Evolutionary conservation across 35 echinoderm and acorn worm genomes (phyloP), one percentile per base, ranked within the genome.

Genomic region (Strongylocentrotus purpuratus): DNA sequence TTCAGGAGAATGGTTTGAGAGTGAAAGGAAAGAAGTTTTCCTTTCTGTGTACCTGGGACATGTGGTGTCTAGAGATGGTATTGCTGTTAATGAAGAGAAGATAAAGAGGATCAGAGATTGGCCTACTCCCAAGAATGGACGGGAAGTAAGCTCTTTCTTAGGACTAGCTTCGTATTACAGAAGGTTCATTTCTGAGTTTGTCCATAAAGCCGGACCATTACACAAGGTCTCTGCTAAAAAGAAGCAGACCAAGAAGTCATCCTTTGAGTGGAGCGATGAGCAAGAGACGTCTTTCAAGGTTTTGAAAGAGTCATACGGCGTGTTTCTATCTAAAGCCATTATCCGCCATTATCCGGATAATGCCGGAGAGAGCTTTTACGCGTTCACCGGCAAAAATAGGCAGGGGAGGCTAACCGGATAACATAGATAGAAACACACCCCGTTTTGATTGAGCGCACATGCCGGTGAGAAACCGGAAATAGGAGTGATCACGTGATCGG

Each of bases 151-250:
- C 17, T 45, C 90, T 59, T 97, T 97, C 86, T 52, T 97, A 41
- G 96, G 96, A 14, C 58, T 97, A 9, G 95, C 96, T 14, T 46
- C 78, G 1, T 97, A 97, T 47, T 97, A 95, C 61, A 32, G 96
- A 2, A 48, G 96, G 90, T 97, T 97, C 32, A 85, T 97, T 14
- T 2, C 85, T 58, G 92, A 90, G 1, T 97, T 88, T 95, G 31
- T 95, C 15, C 93, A 52, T 15, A 48, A 93, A 9, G 90, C 94
- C 20, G 32, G 33, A 22, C 94, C 94, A 45, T 32, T 92, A 18
- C 61, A 95, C 52, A 46, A 93, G 46, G 61, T 95, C 5, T 94
- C 33, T 3, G 60, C 46, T 0, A 46, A 71, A 11, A 31, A 31
- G 88, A 93, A 31, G n/a, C 20, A 94, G 33, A 86, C 12, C 10